Percentiles rank a stretch among this genome's conserved stretches.
phyloP scores from a whole-genome alignment of 2,888 invertebrate species.

The Anoplius nigerrimus region DNA sequence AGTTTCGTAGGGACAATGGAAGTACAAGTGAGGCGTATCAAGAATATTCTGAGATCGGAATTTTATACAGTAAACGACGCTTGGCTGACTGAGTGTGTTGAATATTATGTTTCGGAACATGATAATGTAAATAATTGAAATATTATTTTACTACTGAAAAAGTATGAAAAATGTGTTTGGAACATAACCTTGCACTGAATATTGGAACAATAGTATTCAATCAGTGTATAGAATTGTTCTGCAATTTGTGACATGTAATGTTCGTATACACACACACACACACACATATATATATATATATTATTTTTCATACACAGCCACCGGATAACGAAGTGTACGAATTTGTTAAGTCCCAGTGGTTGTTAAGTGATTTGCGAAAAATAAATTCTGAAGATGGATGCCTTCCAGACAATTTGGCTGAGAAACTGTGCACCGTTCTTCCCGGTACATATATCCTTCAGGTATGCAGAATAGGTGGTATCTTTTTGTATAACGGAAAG shows the following conservation, averaged over 20 bases:
- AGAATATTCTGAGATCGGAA: slow-evolving; percentile 54
- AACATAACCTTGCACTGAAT: no score
- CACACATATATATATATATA: background rate
- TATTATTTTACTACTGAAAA: background rate
- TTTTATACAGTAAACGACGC: slow-evolving; percentile 65
- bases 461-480: slow-evolving; percentile 71
- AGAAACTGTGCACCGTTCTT: slow-evolving; percentile 75
- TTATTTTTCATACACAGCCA: slow-evolving; percentile 1
- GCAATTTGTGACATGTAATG: no score
- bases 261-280: no score
- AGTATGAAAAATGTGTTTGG: no score
- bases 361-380: slow-evolving; percentile 80
- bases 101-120: slow-evolving; percentile 43
- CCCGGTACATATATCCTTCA: slow-evolving; percentile 80
- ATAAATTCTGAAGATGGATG: slow-evolving; percentile 78
- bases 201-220: no score
- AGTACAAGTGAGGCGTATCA: slow-evolving; percentile 49
- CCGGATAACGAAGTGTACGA: slow-evolving; percentile 61
- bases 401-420: slow-evolving; percentile 78
- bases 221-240: no score
- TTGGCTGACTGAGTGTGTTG: slow-evolving; percentile 67
- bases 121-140: slow-evolving; percentile 11
- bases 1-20: slow-evolving; percentile 8
- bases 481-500: slow-evolving; percentile 5
- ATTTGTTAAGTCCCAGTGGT: slow-evolving; percentile 82